Percentiles rank a stretch among this genome's conserved stretches.
Conservation (phyloP, 1,140 invertebrate species). For the Mizuhopecten yessoensis region DNA sequence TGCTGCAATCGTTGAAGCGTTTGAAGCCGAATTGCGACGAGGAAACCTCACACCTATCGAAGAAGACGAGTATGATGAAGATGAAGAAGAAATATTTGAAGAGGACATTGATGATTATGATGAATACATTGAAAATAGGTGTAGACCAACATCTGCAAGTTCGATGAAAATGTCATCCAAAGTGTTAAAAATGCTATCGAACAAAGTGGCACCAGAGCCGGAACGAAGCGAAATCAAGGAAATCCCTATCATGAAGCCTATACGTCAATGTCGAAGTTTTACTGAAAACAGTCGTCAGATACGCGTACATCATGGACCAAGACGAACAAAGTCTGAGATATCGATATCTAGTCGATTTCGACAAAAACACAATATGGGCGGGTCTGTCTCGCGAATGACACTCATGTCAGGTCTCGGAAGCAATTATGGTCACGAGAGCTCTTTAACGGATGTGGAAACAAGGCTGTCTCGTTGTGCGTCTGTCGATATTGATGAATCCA, state of each 20-base stretch:
- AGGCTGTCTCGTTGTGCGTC: conserved; percentile 1
- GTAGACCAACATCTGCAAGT: conserved; percentile 21
- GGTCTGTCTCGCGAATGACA: not conserved
- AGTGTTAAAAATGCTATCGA: not conserved
- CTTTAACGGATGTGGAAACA: conserved; percentile 19
- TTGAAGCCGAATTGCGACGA: conserved; percentile 1
- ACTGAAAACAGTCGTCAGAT: not conserved
- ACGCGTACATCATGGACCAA: not conserved
- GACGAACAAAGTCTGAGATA: not conserved
- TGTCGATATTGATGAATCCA: conserved; percentile 19
- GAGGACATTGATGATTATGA: not conserved
- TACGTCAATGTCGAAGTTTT: not conserved
- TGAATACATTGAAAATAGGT: not conserved
- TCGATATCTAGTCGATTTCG: not conserved
- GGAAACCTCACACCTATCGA: conserved; percentile 19
- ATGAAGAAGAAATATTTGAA: not conserved
- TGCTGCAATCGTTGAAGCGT: conserved; percentile 15
- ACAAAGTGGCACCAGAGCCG: not conserved
- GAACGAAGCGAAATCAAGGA: not conserved
- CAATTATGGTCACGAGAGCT: conserved; percentile 30
- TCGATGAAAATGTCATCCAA: not conserved
- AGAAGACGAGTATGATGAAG: not conserved
- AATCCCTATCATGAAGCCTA: not conserved
- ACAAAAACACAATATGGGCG: not conserved
- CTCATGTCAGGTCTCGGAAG: not conserved